These are phyloP conservation scores for Ruditapes philippinarum DNA, from an alignment of 1,140 invertebrate genomes.

Conservation along the genomic window DNA sequence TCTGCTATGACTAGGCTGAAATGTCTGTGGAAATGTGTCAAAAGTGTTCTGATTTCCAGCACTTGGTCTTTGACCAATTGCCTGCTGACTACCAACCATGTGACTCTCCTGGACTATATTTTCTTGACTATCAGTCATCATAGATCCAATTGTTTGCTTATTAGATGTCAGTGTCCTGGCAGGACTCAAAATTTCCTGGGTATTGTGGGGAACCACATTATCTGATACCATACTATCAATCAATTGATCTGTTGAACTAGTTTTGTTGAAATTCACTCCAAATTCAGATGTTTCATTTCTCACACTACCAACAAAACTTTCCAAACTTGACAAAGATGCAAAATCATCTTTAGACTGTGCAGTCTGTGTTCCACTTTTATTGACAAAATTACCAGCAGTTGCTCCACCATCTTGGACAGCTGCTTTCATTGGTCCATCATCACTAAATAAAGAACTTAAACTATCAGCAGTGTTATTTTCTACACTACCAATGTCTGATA, in stretches of 20 bases:
- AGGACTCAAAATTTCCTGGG: neutral
- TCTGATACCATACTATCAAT: neutral
- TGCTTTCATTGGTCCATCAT: slow-evolving; percentile 8
- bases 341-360: neutral
- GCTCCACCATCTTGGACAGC: neutral
- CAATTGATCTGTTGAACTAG: neutral
- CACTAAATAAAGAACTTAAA: slow-evolving; percentile 45
- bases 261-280: slow-evolving; percentile 64
- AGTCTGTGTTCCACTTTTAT: neutral
- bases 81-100: neutral
- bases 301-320: slow-evolving; percentile 64
- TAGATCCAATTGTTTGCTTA: neutral
- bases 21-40: neutral
- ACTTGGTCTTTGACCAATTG: neutral
- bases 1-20: neutral
- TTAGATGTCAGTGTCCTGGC: neutral
- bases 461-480: slow-evolving; percentile 36
- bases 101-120: neutral
- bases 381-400: neutral
- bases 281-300: slow-evolving; percentile 52
- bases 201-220: neutral
- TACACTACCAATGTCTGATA: slow-evolving; percentile 13
- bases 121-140: neutral
- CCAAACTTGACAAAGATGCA: slow-evolving; percentile 60
- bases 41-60: neutral